phyloP scores from a whole-genome alignment of 2,888 invertebrate genomes.

The Melanophora roralis region DNA sequence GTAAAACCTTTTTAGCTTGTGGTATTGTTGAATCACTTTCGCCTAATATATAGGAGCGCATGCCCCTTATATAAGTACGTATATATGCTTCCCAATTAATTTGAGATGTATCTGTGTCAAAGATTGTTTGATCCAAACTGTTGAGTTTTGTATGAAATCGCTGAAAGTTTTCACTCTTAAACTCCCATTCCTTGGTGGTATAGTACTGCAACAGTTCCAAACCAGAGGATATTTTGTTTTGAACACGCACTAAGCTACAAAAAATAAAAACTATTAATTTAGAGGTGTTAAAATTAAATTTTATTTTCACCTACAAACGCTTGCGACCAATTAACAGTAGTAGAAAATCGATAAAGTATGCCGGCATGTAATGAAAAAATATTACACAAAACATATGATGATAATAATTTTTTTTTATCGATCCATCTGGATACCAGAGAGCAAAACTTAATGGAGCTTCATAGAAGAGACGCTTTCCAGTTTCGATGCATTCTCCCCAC shows the following conservation, averaged over 20 bases:
- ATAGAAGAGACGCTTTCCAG: slow-evolving; percentile 80
- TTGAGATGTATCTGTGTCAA: slow-evolving; percentile 79
- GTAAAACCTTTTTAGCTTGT: slow-evolving; percentile 79
- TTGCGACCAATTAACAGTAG: slow-evolving; percentile 83
- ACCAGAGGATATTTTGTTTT: slow-evolving; percentile 80
- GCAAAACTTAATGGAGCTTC: slow-evolving; percentile 87
- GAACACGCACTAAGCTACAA: slow-evolving; percentile 80
- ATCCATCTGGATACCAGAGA: slow-evolving; percentile 88
- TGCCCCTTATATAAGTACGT: slow-evolving; percentile 86
- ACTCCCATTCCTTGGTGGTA: slow-evolving; percentile 88
- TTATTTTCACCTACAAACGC: slow-evolving; percentile 83
- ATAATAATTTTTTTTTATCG: slow-evolving; percentile 82
- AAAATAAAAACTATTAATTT: neutral
- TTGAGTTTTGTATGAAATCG: slow-evolving; percentile 79
- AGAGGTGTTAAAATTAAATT: neutral
- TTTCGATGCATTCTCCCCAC: slow-evolving; percentile 89
- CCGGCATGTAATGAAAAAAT: slow-evolving; percentile 86
- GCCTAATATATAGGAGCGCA: slow-evolving; percentile 89
- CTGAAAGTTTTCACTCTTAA: slow-evolving; percentile 81
- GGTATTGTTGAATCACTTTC: slow-evolving; percentile 88
- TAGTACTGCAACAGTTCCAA: slow-evolving; percentile 85
- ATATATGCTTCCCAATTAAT: slow-evolving; percentile 83
- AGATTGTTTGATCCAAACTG: slow-evolving; percentile 80
- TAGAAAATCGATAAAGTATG: slow-evolving; percentile 85
- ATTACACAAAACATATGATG: slow-evolving; percentile 83